Evolutionary conservation across 2,888 invertebrate genomes (phyloP), one percentile per base, ranked within the genome.

Genomic region (Danaus chrysippus): DNA sequence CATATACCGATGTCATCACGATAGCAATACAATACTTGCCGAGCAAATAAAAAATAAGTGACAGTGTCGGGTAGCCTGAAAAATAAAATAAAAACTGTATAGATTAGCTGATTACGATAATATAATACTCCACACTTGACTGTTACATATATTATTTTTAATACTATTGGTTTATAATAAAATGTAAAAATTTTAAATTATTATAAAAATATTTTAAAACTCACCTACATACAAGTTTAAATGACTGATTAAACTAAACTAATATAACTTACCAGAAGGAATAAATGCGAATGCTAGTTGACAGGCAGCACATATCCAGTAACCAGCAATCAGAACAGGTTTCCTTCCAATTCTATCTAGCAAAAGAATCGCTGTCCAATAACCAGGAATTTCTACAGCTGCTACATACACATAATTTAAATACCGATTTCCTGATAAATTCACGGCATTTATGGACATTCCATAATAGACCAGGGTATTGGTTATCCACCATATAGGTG

Each of bases 401-500:
- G 93, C 88, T 9, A 94, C 94, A 15, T 93, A 84, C 64, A 94
- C 92, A 75, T 94, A 95, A 81, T 95, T 95, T 54, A 93, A 64
- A 76, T 94, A 95, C 53, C 91, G 85, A 74, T 95, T 93, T 0
- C 94, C 94, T 1, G 92, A 92, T 63, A 95, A 81, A 44, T 93
- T 92, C 9, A 94, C 94, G 0, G 95, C 92, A 75, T 94, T 94
- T 53, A 95, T 86, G 1, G 93, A 93, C 77, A 95, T 87, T 0
- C 95, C 95, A 71, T 94, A 95, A 79, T 94, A 95, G 5, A 95
- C 92, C 64, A 95, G 92, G 0, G 94, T 93, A 69, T 93, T 94
- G 0, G 94, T 93, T 15, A 94, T 91, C 94, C 94, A 94, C 85
- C 94, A 94, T 64, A 94, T 90, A 1, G 93, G 89, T 0, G 86